These are phyloP conservation scores for Anabas testudineus DNA, from an alignment of 2,797 vertebrate species.

Conservation along the genomic window DNA sequence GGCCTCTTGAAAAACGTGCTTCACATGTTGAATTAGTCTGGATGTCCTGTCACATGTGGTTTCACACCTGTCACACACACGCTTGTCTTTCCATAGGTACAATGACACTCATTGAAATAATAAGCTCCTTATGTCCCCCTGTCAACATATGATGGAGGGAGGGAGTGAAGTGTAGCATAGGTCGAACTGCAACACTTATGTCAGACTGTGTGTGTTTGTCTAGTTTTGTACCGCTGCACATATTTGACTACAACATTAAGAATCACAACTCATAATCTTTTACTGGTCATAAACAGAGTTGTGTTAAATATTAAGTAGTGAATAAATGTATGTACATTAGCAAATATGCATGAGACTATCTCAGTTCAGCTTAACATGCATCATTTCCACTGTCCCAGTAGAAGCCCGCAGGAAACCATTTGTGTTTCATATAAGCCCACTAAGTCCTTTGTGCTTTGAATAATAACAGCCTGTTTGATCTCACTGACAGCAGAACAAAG, in stretches of 20 bases:
- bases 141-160: no score
- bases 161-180: conserved; percentile 39
- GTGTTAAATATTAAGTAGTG: neutral
- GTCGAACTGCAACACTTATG: conserved; percentile 10
- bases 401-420: conserved; percentile 6
- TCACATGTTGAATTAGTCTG: conserved; percentile 48
- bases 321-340: neutral
- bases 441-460: conserved; percentile 32
- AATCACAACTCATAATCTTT: neutral
- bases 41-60: conserved; percentile 37
- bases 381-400: neutral
- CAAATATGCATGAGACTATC: neutral
- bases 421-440: conserved; percentile 24
- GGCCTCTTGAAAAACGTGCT: conserved; percentile 28
- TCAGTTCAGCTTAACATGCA: neutral
- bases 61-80: conserved; percentile 35
- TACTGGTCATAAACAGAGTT: neutral
- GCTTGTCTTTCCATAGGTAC: no score
- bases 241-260: neutral
- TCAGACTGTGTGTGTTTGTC: conserved; percentile 3
- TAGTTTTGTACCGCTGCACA: neutral
- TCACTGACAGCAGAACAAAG: conserved; percentile 55
- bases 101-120: no score
- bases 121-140: no score
- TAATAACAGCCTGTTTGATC: conserved; percentile 51